A percentile compares a stretch with the other conserved stretches of the same genome.
Conservation (phyloP, 1,140 invertebrate genomes). For the Copidosoma floridanum region DNA sequence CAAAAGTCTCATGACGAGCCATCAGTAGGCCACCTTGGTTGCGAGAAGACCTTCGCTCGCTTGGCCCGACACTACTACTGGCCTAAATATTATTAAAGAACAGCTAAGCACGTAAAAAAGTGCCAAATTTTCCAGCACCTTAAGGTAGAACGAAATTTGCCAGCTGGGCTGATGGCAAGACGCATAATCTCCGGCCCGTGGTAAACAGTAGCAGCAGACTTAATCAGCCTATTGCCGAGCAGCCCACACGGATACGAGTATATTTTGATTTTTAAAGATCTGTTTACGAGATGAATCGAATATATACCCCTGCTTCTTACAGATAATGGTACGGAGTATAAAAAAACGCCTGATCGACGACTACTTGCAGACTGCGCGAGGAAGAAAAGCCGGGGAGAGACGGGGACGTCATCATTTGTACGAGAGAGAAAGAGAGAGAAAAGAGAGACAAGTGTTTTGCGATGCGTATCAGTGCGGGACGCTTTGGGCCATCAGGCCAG, state of each 20-base stretch:
- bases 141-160: conserved; percentile 15
- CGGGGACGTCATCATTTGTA: too few relatives aligned
- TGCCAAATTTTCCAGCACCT: conserved; percentile 23
- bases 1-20: conserved; percentile 18
- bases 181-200: conserved; percentile 21
- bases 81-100: conserved; percentile 37
- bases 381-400: too few relatives aligned
- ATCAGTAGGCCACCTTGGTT: conserved; percentile 35
- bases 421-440: too few relatives aligned
- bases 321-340: too few relatives aligned
- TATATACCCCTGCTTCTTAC: too few relatives aligned
- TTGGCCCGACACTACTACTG: conserved; percentile 34
- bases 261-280: conserved; percentile 22
- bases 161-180: conserved; percentile 18
- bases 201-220: conserved; percentile 15
- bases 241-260: conserved; percentile 12
- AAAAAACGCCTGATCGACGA: too few relatives aligned
- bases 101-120: conserved; percentile 7
- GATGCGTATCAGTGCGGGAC: too few relatives aligned
- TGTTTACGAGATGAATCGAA: conserved; percentile 30
- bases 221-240: background rate
- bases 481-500: too few relatives aligned
- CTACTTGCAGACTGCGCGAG: too few relatives aligned
- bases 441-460: too few relatives aligned
- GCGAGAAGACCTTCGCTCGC: conserved; percentile 32